These are phyloP conservation scores for Pseudorhombus dupliciocellatus DNA, from an alignment of 2,113 vertebrate genomes.

Conservation along the genomic window DNA sequence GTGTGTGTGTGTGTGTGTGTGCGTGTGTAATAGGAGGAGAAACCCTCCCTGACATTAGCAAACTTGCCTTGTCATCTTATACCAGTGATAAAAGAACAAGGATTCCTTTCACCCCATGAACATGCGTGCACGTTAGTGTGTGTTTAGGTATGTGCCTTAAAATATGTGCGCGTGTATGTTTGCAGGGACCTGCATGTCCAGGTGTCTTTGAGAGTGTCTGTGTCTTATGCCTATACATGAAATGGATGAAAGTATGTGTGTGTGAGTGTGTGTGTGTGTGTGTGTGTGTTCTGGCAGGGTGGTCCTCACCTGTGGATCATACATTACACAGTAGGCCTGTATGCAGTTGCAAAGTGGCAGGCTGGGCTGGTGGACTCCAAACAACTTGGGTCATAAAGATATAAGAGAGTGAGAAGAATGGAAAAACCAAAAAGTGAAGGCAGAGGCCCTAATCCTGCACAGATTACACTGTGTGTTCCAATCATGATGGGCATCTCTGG, in stretches of 20 bases:
- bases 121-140: background rate
- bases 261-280: slow-evolving; percentile 1
- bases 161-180: slow-evolving; percentile 29
- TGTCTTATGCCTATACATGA: slow-evolving; percentile 2
- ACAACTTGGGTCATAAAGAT: background rate
- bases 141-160: slow-evolving; percentile 14
- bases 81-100: slow-evolving; percentile 65
- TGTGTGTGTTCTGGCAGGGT: slow-evolving; percentile 43
- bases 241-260: background rate
- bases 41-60: slow-evolving; percentile 64
- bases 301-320: slow-evolving; percentile 63
- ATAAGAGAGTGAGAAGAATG: background rate
- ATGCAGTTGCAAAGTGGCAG: slow-evolving; percentile 7
- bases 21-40: slow-evolving; percentile 48
- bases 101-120: slow-evolving; percentile 50
- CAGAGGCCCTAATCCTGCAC: slow-evolving; percentile 21
- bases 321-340: slow-evolving; percentile 5
- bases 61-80: slow-evolving; percentile 73
- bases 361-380: slow-evolving; percentile 1
- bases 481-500: slow-evolving; percentile 66
- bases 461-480: slow-evolving; percentile 49
- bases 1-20: slow-evolving; percentile 21
- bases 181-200: slow-evolving; percentile 18
- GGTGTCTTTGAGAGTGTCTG: slow-evolving; percentile 23
- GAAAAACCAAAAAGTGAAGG: slow-evolving; percentile 5